Percentiles rank a stretch among this genome's conserved stretches.
Evolutionary conservation across 2,113 vertebrate species (phyloP).

Genomic region (Platysternon megacephalum): DNA sequence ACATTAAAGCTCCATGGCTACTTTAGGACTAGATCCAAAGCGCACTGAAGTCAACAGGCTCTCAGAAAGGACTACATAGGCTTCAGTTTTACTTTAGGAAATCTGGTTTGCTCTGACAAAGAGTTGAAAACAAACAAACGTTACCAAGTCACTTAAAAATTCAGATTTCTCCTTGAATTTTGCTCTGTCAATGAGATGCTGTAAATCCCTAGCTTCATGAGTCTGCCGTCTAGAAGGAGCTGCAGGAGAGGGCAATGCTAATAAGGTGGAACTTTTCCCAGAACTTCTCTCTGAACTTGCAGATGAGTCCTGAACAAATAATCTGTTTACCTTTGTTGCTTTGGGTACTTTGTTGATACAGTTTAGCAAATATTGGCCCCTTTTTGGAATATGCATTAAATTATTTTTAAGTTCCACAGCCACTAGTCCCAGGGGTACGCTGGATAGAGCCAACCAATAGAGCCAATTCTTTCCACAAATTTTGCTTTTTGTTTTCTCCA

Average conservation of each 20-base stretch:
- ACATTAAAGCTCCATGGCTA: neutral
- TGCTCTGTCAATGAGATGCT: neutral
- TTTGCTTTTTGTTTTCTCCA: neutral
- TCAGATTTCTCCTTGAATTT: slow-evolving; percentile 21
- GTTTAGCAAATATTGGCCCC: slow-evolving; percentile 13
- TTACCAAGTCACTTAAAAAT: neutral
- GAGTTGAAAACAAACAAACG: neutral
- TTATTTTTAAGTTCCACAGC: slow-evolving; percentile 49
- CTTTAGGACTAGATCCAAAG: neutral
- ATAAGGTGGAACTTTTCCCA: neutral
- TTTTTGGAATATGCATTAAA: slow-evolving; percentile 37
- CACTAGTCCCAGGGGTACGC: slow-evolving; percentile 17
- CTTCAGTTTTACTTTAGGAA: neutral
- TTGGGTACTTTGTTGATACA: slow-evolving; percentile 11
- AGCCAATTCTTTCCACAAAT: slow-evolving; percentile 55
- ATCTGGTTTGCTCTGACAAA: neutral
- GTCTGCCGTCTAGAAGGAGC: neutral
- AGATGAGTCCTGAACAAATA: slow-evolving; percentile 11
- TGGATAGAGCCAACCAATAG: slow-evolving; percentile 10
- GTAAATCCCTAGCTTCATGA: neutral
- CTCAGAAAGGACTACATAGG: neutral
- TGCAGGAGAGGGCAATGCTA: slow-evolving; percentile 19
- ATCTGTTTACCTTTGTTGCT: neutral
- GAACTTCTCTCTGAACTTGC: neutral
- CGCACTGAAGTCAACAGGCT: neutral